Conservation (phyloP, 2,888 invertebrate species). For the Thumatha senex region DNA sequence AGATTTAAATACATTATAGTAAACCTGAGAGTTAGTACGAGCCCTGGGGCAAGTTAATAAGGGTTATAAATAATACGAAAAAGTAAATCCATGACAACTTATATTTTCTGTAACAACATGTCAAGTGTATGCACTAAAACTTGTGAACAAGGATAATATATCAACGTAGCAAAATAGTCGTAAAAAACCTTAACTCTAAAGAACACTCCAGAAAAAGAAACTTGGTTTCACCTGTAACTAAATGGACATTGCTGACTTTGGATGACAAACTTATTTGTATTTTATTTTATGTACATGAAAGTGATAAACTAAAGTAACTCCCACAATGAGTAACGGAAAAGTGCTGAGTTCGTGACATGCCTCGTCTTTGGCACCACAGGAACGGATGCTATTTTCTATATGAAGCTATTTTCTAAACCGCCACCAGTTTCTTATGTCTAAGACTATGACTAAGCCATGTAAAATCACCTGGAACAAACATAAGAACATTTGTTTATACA, state of each 20-base stretch:
- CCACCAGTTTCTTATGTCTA: conserved; percentile 19
- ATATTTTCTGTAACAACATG: conserved; percentile 23
- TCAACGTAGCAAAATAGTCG: conserved; percentile 1
- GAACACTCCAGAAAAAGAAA: conserved; percentile 30
- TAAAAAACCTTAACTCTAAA: conserved; percentile 9
- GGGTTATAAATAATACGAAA: not conserved
- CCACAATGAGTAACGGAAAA: conserved; percentile 49
- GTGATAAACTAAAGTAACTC: conserved; percentile 17
- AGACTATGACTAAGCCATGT: conserved; percentile 13
- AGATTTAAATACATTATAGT: no score
- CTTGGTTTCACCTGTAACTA: conserved; percentile 45
- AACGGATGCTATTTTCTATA: conserved; percentile 23
- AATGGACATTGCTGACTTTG: conserved; percentile 51
- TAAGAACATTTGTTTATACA: not conserved
- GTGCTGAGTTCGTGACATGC: conserved; percentile 29
- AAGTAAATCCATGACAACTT: conserved; percentile 13
- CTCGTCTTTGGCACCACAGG: conserved; percentile 26
- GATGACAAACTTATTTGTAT: conserved; percentile 41
- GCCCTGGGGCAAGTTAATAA: no score
- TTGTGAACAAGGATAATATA: conserved; percentile 12
- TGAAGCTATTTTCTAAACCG: conserved; percentile 22
- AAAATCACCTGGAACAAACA: conserved; percentile 29
- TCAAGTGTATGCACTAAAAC: conserved; percentile 8
- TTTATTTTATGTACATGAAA: conserved; percentile 17
- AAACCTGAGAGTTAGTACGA: no score